These are phyloP conservation scores for Lateolabrax maculatus DNA, from an alignment of 2,797 vertebrate species.

Conservation along the genomic window DNA sequence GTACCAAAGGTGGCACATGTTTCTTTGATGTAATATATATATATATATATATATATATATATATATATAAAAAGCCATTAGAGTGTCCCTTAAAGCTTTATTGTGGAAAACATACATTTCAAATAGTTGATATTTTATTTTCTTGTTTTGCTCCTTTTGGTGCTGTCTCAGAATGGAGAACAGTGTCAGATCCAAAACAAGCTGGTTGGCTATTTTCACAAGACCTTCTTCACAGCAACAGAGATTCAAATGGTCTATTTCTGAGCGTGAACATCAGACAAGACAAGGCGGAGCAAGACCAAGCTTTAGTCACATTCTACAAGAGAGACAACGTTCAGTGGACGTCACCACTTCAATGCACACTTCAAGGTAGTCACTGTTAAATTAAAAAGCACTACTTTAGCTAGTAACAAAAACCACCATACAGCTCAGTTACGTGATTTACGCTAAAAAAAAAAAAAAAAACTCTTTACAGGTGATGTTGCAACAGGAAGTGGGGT, in stretches of 20 bases:
- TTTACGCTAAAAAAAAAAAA: not conserved
- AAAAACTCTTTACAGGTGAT: conserved; percentile 64
- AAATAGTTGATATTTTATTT: not conserved
- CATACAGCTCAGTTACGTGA: not conserved
- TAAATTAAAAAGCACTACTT: not conserved
- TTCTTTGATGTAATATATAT: not conserved
- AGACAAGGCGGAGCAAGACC: conserved; percentile 57
- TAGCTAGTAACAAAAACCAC: not conserved
- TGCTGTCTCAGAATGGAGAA: conserved; percentile 51
- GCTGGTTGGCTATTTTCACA: conserved; percentile 47
- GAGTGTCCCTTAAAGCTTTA: not conserved
- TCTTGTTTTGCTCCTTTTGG: not conserved
- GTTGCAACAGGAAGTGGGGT: conserved; percentile 60
- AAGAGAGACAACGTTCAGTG: conserved; percentile 51
- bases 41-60: no score
- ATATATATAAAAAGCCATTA: not conserved
- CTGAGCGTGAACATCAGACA: conserved; percentile 58
- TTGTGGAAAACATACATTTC: not conserved
- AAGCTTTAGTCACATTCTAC: conserved; percentile 51
- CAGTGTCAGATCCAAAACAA: conserved; percentile 51
- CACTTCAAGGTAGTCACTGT: conserved; percentile 41
- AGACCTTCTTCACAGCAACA: conserved; percentile 44
- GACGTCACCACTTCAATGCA: conserved; percentile 39
- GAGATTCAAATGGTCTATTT: conserved; percentile 9
- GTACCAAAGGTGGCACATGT: not conserved